These are phyloP conservation scores for Lasioglossum oenotherae DNA, from an alignment of 2,888 invertebrate genomes.

Conservation along the genomic window DNA sequence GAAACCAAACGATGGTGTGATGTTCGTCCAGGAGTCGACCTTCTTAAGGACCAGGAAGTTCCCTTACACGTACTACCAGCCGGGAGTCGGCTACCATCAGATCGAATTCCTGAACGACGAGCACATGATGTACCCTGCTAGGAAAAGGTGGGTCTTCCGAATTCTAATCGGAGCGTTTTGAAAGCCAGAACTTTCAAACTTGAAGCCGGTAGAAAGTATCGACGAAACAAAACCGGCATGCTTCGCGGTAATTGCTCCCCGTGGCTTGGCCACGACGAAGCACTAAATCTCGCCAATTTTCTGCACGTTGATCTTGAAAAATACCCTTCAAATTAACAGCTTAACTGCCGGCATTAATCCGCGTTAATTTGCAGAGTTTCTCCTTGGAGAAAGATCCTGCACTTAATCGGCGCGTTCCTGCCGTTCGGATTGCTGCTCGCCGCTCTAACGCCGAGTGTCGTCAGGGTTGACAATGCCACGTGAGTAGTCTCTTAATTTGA, in stretches of 20 bases:
- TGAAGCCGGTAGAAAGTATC: not conserved
- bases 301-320: slow-evolving; percentile 6
- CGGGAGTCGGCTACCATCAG: slow-evolving; percentile 54
- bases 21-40: slow-evolving; percentile 61
- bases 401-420: slow-evolving; percentile 88
- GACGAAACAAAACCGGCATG: not conserved
- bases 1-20: slow-evolving; percentile 43
- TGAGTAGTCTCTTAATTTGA: slow-evolving; percentile 63
- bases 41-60: slow-evolving; percentile 72
- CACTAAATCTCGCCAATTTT: slow-evolving; percentile 13
- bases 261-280: not conserved
- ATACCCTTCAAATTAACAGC: not conserved
- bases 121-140: slow-evolving; percentile 36
- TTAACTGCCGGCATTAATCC: not conserved
- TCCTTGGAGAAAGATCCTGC: slow-evolving; percentile 88
- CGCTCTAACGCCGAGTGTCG: slow-evolving; percentile 88
- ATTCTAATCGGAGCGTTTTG: not conserved
- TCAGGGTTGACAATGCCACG: slow-evolving; percentile 86
- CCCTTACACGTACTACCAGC: slow-evolving; percentile 76
- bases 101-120: slow-evolving; percentile 34
- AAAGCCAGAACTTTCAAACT: not conserved
- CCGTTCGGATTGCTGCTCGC: slow-evolving; percentile 90
- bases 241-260: not conserved
- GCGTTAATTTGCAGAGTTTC: slow-evolving; percentile 71
- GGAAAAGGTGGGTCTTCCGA: slow-evolving; percentile 40